Base-by-base conservation (phyloP, 2,797 vertebrate species). In the Rhinella marina region DNA sequence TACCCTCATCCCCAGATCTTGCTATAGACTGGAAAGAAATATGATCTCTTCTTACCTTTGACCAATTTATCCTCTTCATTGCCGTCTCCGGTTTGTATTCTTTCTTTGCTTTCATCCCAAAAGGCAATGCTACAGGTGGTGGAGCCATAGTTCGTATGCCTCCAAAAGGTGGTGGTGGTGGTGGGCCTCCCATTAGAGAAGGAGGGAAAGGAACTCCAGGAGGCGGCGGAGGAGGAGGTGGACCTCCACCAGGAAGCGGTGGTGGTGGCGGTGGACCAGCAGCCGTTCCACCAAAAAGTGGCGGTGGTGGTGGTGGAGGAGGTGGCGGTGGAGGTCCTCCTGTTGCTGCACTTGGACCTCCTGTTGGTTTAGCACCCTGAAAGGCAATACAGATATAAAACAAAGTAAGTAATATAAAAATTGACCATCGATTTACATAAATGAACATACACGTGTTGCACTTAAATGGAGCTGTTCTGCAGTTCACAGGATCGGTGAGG, bases 61-160 rank as follows among this genome's bases (percentile, higher is more conserved):
- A 96, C 98, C 98, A 99, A 91, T 99, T 99, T 91, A 99, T 96
- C 91, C 98, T 96, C 94, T 98, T 99, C 98, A 99, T 98, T 17
- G 96, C 82, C 0, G 94, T 92, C 70, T 98, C 98, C 57, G 97
- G 96, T 66, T 95, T 97, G 90, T 98, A 99, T 54, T 91, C 90
- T 90, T 97, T 99, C 93, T 99, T 99, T 88, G 95, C 92, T 90
- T 96, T 93, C 93, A 99, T 96, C 88, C 98, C 98, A 41, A 97
- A 97, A 84, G 98, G 98, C 90, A 98, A 92, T 10, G 94, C 92
- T 57, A 94, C 90, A 23, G 95, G 87, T 0, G 91, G 54, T 0
- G 92, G 90, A 85, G 90, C 87, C 64, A 91, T 90, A n/a, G 90
- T 85, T 8, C 91, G 93, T 82, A 91, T 19, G 25, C 93, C 95